Conservation (phyloP, 2,113 vertebrate species). For the Bombycilla garrulus region DNA sequence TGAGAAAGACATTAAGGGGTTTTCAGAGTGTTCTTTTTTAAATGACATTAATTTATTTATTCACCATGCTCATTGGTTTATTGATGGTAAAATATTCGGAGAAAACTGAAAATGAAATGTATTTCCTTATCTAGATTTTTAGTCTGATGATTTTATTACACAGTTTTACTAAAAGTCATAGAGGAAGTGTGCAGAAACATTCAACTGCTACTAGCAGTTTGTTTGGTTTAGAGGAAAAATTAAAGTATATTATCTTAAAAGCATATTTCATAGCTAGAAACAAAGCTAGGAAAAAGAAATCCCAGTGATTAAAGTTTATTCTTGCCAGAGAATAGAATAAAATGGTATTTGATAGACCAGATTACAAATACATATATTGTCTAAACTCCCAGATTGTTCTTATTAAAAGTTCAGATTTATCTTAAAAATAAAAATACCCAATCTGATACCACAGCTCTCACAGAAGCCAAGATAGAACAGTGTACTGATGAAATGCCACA, state of each 20-base stretch:
- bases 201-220: not conserved
- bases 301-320: not conserved
- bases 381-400: not conserved
- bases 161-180: not conserved
- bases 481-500: not conserved
- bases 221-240: not conserved
- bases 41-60: constrained; percentile 11
- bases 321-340: not conserved
- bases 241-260: not conserved
- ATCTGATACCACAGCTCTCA: not conserved
- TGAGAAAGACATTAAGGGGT: not conserved
- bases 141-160: not conserved
- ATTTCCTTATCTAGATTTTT: constrained; percentile 1
- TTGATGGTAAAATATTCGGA: constrained; percentile 2
- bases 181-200: not conserved
- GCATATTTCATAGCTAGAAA: not conserved
- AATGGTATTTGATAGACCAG: not conserved
- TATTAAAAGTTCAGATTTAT: constrained; percentile 9
- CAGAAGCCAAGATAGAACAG: not conserved
- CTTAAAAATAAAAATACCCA: not conserved
- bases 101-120: constrained; percentile 32
- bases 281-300: not conserved
- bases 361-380: not conserved
- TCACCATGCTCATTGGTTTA: not conserved
- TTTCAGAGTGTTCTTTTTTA: not conserved